phyloP scores from a whole-genome alignment of 2,888 invertebrate genomes.

The Hypercompe scribonia region DNA sequence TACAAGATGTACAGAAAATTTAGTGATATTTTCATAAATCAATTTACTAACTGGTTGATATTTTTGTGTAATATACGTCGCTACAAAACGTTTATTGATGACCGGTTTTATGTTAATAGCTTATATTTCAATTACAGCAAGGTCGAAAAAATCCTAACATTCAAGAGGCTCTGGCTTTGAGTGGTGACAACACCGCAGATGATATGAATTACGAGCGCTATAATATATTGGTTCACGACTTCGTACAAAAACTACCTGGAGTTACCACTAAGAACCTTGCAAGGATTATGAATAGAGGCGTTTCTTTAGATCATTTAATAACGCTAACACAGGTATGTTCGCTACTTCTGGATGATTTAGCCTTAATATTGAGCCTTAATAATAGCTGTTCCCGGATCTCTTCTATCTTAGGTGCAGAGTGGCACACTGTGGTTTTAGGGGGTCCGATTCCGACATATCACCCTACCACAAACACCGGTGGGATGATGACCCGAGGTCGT shows the following conservation, averaged over 20 bases:
- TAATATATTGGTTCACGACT: slow-evolving; percentile 91
- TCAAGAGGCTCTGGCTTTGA: slow-evolving; percentile 90
- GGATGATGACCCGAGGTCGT: no score
- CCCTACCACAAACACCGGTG: no score
- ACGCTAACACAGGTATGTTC: slow-evolving; percentile 85
- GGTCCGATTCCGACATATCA: no score
- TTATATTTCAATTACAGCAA: slow-evolving; percentile 80
- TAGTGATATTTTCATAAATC: not conserved
- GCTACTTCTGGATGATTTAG: not conserved
- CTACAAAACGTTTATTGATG: not conserved
- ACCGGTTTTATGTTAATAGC: not conserved
- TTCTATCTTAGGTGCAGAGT: no score
- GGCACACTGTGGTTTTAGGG: no score
- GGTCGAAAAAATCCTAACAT: slow-evolving; percentile 93
- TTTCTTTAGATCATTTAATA: slow-evolving; percentile 88
- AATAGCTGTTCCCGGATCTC: no score
- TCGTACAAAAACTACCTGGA: slow-evolving; percentile 95
- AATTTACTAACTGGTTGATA: not conserved
- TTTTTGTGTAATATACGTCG: not conserved
- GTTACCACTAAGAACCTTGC: slow-evolving; percentile 95
- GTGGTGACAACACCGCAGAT: slow-evolving; percentile 89
- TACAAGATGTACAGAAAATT: not conserved
- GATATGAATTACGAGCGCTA: slow-evolving; percentile 87
- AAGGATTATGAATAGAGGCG: slow-evolving; percentile 90
- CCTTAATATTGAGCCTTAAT: no score